phyloP scores from a whole-genome alignment of 2,113 vertebrate genomes.

The Tympanuchus pallidicinctus region DNA sequence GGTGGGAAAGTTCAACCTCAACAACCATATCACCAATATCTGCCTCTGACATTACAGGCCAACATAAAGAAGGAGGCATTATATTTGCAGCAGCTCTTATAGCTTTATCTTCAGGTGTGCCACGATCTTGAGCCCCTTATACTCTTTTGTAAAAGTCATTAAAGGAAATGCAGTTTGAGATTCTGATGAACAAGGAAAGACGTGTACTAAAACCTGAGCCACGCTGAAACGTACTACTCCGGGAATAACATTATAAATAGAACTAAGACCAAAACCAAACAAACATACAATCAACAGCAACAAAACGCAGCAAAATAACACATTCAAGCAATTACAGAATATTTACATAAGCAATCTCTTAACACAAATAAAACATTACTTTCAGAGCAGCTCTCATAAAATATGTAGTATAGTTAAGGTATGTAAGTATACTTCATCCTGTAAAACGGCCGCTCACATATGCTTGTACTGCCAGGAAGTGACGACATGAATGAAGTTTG shows the following conservation, averaged over 20 bases:
- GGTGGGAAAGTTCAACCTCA: too few species aligned
- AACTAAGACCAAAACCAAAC: neutral
- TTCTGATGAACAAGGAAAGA: conserved; percentile 33
- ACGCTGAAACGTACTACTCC: neutral
- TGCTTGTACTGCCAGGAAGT: too few species aligned
- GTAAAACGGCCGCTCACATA: too few species aligned
- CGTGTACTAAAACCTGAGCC: neutral
- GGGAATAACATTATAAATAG: neutral
- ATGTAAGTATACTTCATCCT: too few species aligned
- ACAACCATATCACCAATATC: too few species aligned
- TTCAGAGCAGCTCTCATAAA: neutral
- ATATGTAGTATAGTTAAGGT: too few species aligned
- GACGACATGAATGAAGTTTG: too few species aligned
- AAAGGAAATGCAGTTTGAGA: neutral
- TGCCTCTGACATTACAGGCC: too few species aligned
- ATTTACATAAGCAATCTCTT: neutral
- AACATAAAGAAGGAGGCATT: too few species aligned
- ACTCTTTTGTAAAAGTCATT: conserved; percentile 17
- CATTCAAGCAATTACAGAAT: neutral
- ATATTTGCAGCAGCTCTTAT: too few species aligned
- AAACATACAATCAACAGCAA: neutral
- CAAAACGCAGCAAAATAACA: neutral
- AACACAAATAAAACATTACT: neutral
- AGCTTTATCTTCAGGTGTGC: neutral
- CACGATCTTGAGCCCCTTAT: neutral